Conservation (phyloP, 53 echinoderm and acorn worm genomes). For the Holothuria leucospilota region DNA sequence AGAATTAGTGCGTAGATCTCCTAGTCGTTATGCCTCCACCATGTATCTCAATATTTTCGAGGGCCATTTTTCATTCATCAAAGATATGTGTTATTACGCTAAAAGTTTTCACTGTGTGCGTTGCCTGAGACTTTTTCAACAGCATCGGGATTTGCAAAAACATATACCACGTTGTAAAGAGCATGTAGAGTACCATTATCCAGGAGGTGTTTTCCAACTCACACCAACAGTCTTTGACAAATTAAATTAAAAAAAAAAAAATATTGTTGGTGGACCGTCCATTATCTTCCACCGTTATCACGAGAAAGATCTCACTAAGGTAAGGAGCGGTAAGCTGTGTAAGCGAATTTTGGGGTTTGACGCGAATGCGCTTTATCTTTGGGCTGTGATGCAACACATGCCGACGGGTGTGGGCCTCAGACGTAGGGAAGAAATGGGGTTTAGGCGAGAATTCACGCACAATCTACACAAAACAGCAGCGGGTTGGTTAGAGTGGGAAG, state of each 20-base stretch:
- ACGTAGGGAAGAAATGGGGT: neutral
- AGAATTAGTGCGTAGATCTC: neutral
- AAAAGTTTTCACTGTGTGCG: neutral
- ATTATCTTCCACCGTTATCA: too few relatives aligned
- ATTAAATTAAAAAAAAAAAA: too few relatives aligned
- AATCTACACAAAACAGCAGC: constrained; percentile 19
- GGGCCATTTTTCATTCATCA: too few relatives aligned
- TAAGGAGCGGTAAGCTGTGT: neutral
- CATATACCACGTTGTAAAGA: neutral
- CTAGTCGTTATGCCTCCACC: neutral
- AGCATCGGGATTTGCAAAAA: neutral
- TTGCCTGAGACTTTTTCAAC: neutral
- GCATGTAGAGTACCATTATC: too few relatives aligned
- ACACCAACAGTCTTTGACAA: neutral
- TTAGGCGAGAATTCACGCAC: constrained; percentile 17
- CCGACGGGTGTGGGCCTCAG: constrained; percentile 39
- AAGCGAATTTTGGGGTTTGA: constrained; percentile 39
- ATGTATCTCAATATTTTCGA: neutral
- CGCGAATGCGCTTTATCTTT: too few relatives aligned
- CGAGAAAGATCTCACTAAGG: constrained; percentile 4
- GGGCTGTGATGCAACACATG: constrained; percentile 68
- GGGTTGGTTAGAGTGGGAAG: constrained; percentile 62
- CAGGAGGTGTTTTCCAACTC: neutral
- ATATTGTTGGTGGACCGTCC: constrained; percentile 32
- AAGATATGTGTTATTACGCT: neutral